These are phyloP conservation scores for Araneus ventricosus DNA, from an alignment of 1,140 invertebrate species.

Conservation along the genomic window DNA sequence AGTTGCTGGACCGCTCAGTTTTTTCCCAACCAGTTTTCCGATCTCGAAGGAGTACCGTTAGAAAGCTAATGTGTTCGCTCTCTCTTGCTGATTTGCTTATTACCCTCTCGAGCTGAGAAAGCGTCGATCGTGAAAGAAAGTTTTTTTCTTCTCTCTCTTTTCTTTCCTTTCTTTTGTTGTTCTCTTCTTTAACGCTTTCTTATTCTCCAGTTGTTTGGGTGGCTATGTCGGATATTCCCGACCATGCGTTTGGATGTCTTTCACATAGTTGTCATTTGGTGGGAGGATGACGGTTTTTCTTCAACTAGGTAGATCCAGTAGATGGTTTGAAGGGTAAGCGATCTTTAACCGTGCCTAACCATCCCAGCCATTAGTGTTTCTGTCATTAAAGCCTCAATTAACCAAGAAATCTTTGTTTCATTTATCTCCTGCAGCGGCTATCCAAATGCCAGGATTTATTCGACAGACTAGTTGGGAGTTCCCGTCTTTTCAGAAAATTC, in stretches of 20 bases:
- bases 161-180: slow-evolving; percentile 30
- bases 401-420: too few species aligned
- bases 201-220: slow-evolving; percentile 28
- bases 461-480: too few species aligned
- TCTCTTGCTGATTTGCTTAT: slow-evolving; percentile 61
- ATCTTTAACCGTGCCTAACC: too few species aligned
- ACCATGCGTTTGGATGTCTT: not conserved
- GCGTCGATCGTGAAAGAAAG: slow-evolving; percentile 36
- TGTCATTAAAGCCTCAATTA: too few species aligned
- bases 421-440: too few species aligned
- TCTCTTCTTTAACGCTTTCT: slow-evolving; percentile 8
- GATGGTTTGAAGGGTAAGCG: too few species aligned
- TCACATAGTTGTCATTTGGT: slow-evolving; percentile 8
- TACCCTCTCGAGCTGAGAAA: slow-evolving; percentile 49
- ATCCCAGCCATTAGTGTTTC: too few species aligned
- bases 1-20: slow-evolving; percentile 67
- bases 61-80: slow-evolving; percentile 53
- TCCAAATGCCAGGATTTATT: too few species aligned
- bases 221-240: not conserved
- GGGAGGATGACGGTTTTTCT: not conserved
- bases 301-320: not conserved
- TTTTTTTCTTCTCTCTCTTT: slow-evolving; percentile 10
- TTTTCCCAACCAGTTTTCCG: slow-evolving; percentile 26
- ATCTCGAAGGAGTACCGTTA: slow-evolving; percentile 62
- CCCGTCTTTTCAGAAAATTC: too few species aligned